A percentile compares a stretch with the other conserved stretches of the same genome.
These are phyloP conservation scores for Drosophila oshimai DNA, from an alignment of 1,140 invertebrate genomes.

Conservation along the genomic window DNA sequence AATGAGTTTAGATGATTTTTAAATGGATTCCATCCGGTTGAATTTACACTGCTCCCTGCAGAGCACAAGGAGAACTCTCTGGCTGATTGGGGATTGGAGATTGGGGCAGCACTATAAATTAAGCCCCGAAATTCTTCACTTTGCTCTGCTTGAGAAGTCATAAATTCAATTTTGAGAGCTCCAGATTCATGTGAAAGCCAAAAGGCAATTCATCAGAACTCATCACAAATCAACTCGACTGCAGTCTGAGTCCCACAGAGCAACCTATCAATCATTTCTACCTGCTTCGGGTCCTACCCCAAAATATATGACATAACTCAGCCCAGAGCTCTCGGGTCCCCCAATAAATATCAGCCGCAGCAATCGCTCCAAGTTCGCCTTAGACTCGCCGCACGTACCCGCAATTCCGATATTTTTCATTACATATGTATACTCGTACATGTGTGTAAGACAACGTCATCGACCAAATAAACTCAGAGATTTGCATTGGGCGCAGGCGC, in stretches of 20 bases:
- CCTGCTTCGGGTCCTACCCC: constrained; percentile 26
- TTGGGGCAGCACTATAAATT: neutral
- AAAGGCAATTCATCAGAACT: constrained; percentile 38
- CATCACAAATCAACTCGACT: constrained; percentile 35
- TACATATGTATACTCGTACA: neutral
- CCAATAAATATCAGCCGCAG: constrained; percentile 42
- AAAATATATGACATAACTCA: constrained; percentile 52
- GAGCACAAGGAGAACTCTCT: neutral
- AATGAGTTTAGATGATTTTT: constrained; percentile 72
- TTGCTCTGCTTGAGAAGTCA: neutral
- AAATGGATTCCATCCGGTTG: constrained; percentile 40
- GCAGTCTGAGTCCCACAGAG: constrained; percentile 5
- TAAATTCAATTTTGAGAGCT: constrained; percentile 10
- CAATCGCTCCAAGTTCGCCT: constrained; percentile 53
- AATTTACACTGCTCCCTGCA: neutral
- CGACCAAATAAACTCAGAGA: constrained; percentile 54
- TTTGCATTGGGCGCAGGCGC: constrained; percentile 68
- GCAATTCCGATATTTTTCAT: constrained; percentile 13
- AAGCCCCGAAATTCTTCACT: neutral
- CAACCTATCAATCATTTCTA: constrained; percentile 59
- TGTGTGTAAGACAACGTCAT: constrained; percentile 48
- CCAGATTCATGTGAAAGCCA: neutral
- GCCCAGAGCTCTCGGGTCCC: neutral
- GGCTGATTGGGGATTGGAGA: neutral
- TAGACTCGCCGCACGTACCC: constrained; percentile 57